A percentile compares a stretch with the other conserved stretches of the same genome.
Conservation (phyloP, 2,888 invertebrate species). For the Perdita meconis region DNA sequence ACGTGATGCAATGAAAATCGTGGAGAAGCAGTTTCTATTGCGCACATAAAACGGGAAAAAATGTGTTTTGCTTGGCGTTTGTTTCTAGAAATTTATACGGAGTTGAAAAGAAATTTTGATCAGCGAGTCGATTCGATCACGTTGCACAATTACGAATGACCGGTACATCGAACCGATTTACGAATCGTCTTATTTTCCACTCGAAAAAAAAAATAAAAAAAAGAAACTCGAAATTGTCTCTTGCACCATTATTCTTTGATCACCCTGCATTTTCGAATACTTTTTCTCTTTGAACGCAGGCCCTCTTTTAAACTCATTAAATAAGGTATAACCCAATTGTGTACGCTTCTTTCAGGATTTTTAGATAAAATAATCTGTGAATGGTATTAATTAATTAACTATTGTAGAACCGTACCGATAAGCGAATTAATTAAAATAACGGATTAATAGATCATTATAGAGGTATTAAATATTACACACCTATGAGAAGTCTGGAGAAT, state of each 20-base stretch:
- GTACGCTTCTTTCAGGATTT: constrained; percentile 54
- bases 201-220: no score
- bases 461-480: constrained; percentile 44
- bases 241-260: constrained; percentile 59
- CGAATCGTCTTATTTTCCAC: constrained; percentile 47
- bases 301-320: constrained; percentile 21
- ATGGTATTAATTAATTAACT: constrained; percentile 50
- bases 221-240: constrained; percentile 32
- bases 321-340: constrained; percentile 35
- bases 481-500: constrained; percentile 45
- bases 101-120: background rate
- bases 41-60: no score
- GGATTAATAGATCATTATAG: constrained; percentile 49
- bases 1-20: no score
- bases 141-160: constrained; percentile 4
- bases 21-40: no score
- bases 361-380: constrained; percentile 47
- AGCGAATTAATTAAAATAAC: constrained; percentile 49
- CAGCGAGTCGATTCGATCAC: background rate
- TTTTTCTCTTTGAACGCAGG: constrained; percentile 9
- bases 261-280: constrained; percentile 43
- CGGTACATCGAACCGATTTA: background rate
- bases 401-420: constrained; percentile 38
- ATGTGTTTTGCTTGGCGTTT: no score
- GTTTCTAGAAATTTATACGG: no score